These are phyloP conservation scores for Achlya flavicornis DNA, from an alignment of 2,888 invertebrate species.

Conservation along the genomic window DNA sequence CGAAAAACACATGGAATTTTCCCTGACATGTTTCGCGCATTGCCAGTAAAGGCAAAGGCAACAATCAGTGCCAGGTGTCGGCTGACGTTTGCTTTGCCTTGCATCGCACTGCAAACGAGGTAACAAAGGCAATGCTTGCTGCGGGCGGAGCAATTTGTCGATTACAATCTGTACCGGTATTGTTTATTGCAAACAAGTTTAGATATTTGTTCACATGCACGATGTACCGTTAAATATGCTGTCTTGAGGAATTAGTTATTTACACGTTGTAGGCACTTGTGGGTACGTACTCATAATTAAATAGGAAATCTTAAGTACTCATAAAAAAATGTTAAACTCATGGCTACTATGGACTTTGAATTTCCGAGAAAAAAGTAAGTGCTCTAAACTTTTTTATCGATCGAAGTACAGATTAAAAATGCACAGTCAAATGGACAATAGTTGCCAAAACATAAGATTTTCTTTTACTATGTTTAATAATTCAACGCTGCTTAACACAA, in stretches of 20 bases:
- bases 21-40: conserved; percentile 7
- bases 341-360: conserved; percentile 1
- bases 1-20: background rate
- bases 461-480: conserved; percentile 7
- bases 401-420: no score
- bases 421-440: background rate
- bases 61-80: conserved; percentile 14
- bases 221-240: conserved; percentile 24
- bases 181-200: conserved; percentile 31
- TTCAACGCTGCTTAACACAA: conserved; percentile 10
- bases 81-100: background rate
- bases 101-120: conserved; percentile 26
- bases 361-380: no score
- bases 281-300: no score
- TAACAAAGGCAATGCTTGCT: conserved; percentile 26
- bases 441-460: background rate
- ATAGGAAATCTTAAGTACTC: no score
- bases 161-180: conserved; percentile 32
- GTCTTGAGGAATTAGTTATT: conserved; percentile 12
- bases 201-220: conserved; percentile 15
- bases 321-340: conserved; percentile 18
- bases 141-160: conserved; percentile 37
- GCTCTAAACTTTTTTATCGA: no score
- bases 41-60: conserved; percentile 5
- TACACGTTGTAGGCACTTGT: conserved; percentile 20